Percentiles rank a stretch among this genome's conserved stretches.
Evolutionary conservation across 92 coral and sea anemone species (phyloP).

Genomic region (Ricordea florida): DNA sequence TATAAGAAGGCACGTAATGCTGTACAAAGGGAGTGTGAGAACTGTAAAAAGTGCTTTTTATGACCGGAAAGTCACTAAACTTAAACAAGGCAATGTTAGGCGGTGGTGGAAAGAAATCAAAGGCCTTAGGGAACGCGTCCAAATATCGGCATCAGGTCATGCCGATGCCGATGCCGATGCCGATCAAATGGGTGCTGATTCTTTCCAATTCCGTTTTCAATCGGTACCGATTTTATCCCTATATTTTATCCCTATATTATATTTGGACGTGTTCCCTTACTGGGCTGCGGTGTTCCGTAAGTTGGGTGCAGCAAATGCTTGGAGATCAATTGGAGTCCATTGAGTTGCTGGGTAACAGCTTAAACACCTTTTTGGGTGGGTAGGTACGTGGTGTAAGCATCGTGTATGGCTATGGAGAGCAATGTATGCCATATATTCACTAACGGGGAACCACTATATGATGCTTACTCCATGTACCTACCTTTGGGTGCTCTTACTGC

Average conservation of each 20-base stretch:
- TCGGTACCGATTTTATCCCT: too few species aligned
- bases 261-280: too few species aligned
- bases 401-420: too few species aligned
- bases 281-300: slow-evolving; percentile 14
- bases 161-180: too few species aligned
- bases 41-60: slow-evolving; percentile 29
- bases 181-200: too few species aligned
- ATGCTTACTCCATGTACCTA: too few species aligned
- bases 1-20: slow-evolving; percentile 29
- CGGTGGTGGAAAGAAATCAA: slow-evolving; percentile 41
- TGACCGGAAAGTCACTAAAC: slow-evolving; percentile 27
- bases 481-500: slow-evolving; percentile 34
- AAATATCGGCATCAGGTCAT: too few species aligned
- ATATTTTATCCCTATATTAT: too few species aligned
- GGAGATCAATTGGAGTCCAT: slow-evolving; percentile 17
- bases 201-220: too few species aligned
- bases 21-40: slow-evolving; percentile 30
- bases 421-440: too few species aligned
- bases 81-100: slow-evolving; percentile 29
- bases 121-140: slow-evolving; percentile 35
- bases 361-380: slow-evolving; percentile 35
- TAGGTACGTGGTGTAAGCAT: too few species aligned
- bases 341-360: slow-evolving; percentile 42
- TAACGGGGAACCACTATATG: too few species aligned
- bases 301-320: slow-evolving; percentile 30